These are phyloP conservation scores for Scomber colias DNA, from an alignment of 2,113 vertebrate species.

Conservation along the genomic window DNA sequence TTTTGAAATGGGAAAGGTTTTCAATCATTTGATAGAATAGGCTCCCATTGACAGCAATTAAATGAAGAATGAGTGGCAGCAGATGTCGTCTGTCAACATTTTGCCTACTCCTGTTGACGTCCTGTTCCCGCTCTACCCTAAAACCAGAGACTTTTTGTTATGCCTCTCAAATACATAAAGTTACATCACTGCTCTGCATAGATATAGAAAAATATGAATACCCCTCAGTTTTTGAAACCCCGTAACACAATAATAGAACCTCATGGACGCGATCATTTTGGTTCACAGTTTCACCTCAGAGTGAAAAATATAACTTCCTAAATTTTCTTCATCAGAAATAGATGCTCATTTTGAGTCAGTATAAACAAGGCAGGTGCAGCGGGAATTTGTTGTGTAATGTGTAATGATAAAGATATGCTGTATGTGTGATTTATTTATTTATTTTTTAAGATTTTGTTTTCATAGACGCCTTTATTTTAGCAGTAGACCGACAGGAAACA, in stretches of 20 bases:
- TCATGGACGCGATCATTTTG: background rate
- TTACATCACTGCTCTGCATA: background rate
- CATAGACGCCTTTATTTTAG: no score
- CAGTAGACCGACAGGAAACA: no score
- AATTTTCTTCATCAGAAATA: conserved; percentile 45
- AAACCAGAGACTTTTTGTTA: background rate
- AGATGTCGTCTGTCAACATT: background rate
- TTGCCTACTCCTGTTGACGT: background rate
- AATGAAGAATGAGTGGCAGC: background rate
- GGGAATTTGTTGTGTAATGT: conserved; percentile 50
- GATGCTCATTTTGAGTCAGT: conserved; percentile 56
- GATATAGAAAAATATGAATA: background rate
- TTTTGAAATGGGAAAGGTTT: background rate
- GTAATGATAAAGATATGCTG: conserved; percentile 4
- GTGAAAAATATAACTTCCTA: conserved; percentile 24
- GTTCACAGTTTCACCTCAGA: background rate
- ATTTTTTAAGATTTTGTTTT: no score
- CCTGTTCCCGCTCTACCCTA: background rate
- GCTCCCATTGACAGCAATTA: no score
- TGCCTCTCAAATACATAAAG: background rate
- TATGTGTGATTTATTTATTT: background rate
- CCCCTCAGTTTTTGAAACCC: background rate
- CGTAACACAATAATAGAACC: no score
- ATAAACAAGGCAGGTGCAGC: conserved; percentile 48
- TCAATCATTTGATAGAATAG: background rate